Evolutionary conservation across 2,113 vertebrate genomes (phyloP).

Genomic region (Scophthalmus maximus): DNA sequence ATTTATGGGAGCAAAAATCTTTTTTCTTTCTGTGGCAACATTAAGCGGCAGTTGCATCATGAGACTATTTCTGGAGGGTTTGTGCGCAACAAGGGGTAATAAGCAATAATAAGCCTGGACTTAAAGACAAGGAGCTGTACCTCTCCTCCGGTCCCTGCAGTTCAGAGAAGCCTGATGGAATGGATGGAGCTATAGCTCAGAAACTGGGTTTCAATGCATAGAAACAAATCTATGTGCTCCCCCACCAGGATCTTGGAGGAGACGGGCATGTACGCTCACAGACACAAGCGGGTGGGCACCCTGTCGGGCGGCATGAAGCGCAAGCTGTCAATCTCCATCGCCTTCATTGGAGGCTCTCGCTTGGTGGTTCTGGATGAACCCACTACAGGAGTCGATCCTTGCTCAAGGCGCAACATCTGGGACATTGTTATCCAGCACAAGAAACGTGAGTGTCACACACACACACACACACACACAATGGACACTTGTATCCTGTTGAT

Average conservation of each 20-base stretch:
- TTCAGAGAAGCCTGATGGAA: conserved; percentile 29
- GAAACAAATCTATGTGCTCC: conserved; percentile 40
- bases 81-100: conserved; percentile 22
- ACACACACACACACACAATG: neutral
- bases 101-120: conserved; percentile 32
- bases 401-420: conserved; percentile 97
- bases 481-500: neutral
- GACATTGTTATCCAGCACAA: conserved; percentile 95
- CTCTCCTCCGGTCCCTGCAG: conserved; percentile 22
- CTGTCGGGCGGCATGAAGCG: conserved; percentile 97
- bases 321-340: conserved; percentile 97
- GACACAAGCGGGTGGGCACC: conserved; percentile 91
- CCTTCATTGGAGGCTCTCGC: conserved; percentile 95
- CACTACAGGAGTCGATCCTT: conserved; percentile 96
- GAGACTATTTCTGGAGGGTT: conserved; percentile 38
- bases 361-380: conserved; percentile 97
- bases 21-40: conserved; percentile 29
- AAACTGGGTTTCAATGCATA: conserved; percentile 31
- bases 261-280: conserved; percentile 91
- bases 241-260: conserved; percentile 90
- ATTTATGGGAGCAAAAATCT: neutral
- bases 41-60: conserved; percentile 37
- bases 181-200: conserved; percentile 35
- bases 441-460: conserved; percentile 82
- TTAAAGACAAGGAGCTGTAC: conserved; percentile 19